Percentiles rank a stretch among this genome's conserved stretches.
These are phyloP conservation scores for Neostethus bicornis DNA, from an alignment of 2,797 vertebrate genomes.

Conservation along the genomic window DNA sequence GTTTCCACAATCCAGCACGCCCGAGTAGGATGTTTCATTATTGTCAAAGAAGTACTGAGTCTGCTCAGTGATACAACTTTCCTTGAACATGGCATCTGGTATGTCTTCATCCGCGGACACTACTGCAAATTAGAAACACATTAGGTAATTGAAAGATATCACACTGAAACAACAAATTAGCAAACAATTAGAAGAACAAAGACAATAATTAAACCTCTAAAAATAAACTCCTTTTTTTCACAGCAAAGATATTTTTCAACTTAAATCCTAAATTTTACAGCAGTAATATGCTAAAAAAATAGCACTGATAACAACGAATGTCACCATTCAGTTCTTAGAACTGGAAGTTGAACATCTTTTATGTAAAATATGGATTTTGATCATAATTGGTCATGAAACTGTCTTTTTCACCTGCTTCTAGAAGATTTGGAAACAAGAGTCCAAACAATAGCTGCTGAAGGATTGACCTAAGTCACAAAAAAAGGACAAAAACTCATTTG, in stretches of 20 bases:
- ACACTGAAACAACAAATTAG: neutral
- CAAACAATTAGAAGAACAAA: neutral
- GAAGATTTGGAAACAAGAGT: slow-evolving; percentile 87
- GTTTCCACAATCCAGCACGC: slow-evolving; percentile 96
- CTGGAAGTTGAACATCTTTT: neutral
- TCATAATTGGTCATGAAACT: slow-evolving; percentile 2
- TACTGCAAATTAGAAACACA: slow-evolving; percentile 38
- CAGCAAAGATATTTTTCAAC: neutral
- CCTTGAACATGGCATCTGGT: slow-evolving; percentile 88
- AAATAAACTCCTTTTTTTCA: neutral
- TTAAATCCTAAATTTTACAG: neutral
- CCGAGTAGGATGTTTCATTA: slow-evolving; percentile 89
- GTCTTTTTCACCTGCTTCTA: slow-evolving; percentile 89
- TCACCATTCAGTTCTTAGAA: neutral
- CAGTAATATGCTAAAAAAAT: neutral
- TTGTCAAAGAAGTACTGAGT: slow-evolving; percentile 99
- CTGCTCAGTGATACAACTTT: slow-evolving; percentile 98
- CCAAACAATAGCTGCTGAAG: slow-evolving; percentile 91
- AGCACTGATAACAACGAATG: too few relatives aligned
- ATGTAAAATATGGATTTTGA: neutral
- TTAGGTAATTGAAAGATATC: slow-evolving; percentile 2
- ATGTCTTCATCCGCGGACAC: slow-evolving; percentile 87
- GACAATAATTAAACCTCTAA: neutral
- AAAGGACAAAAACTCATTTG: slow-evolving; percentile 22
- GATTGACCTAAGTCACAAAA: slow-evolving; percentile 85